These are phyloP conservation scores for Trachurus trachurus DNA, from an alignment of 2,797 vertebrate genomes.

Conservation along the genomic window DNA sequence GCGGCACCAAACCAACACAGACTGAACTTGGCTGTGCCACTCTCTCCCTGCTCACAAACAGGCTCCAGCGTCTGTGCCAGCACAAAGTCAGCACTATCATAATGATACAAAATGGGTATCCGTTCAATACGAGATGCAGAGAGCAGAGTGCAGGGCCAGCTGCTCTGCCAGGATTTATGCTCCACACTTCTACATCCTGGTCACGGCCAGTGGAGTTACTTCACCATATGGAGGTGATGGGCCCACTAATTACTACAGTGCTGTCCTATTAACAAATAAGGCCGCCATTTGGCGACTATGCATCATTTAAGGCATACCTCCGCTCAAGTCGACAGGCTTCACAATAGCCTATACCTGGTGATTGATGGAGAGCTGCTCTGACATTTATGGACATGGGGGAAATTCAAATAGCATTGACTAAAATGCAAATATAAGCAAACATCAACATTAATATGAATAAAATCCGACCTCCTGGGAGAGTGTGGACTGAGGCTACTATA, in stretches of 20 bases:
- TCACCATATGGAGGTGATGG: slow-evolving; percentile 78
- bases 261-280: slow-evolving; percentile 76
- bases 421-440: slow-evolving; percentile 56
- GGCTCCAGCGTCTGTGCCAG: slow-evolving; percentile 28
- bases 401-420: slow-evolving; percentile 42
- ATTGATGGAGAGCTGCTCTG: slow-evolving; percentile 53
- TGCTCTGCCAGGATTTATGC: slow-evolving; percentile 69
- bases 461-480: slow-evolving; percentile 27
- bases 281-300: slow-evolving; percentile 71
- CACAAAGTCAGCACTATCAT: slow-evolving; percentile 52
- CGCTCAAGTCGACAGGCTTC: slow-evolving; percentile 51
- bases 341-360: slow-evolving; percentile 52
- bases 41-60: slow-evolving; percentile 10
- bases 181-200: slow-evolving; percentile 63
- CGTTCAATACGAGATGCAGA: slow-evolving; percentile 38
- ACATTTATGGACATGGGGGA: slow-evolving; percentile 65
- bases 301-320: slow-evolving; percentile 71
- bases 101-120: slow-evolving; percentile 48
- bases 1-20: slow-evolving; percentile 11
- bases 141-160: slow-evolving; percentile 63
- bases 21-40: background rate
- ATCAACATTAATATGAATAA: slow-evolving; percentile 48
- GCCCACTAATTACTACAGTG: slow-evolving; percentile 76
- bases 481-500: slow-evolving; percentile 4
- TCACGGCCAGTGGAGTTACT: slow-evolving; percentile 66